Evolutionary conservation across 2,888 invertebrate species (phyloP), one percentile per base, ranked within the genome.

Genomic region (Fabriciana adippe): DNA sequence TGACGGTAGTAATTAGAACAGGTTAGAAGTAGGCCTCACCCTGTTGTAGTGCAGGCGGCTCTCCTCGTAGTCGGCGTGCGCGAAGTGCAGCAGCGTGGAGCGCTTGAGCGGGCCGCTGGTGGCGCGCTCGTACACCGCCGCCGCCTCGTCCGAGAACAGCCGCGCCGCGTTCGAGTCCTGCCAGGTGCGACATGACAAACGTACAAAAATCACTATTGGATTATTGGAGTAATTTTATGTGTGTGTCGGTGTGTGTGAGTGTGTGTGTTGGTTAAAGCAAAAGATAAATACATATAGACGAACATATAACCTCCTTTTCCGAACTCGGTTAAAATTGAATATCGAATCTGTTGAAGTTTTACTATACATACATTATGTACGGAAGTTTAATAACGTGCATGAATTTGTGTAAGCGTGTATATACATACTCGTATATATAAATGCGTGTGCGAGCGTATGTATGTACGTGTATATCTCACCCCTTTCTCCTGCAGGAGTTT

Each of bases 11-110:
- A 57, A 3, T 16, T 18, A 65, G 18, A 50, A 35, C 15, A 0
- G 55, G 21, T 26, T 54, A 14, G 18, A 55, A 2, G 15, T 3
- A 31, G 8, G 4, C 6, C 54, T 47, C 69, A 90, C 99, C 94
- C 98, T 99, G 74, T 99, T 98, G 83, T 98, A 98, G 83, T 99
- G 98, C 84, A 99, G 95, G 50, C 99, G 93, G 55, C 98, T 97
- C 92, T 99, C 99, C 87, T 99, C 99, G 81, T 99, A 99, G 89
- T 99, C 99, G 0, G 99, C 99, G 83, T 99, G 99, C 0, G 99
- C 99, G 90, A 99, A 99, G 87, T 99, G 99, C 21, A 99, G 87
- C 60, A 99, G 90, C 87, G 98, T 97, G 82, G 98, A 99, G 72
- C 97, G 97, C 70, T 97, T 97, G 66, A 99, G 93, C 0, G 99